Base-by-base conservation (phyloP, 2,888 invertebrate species). In the Teleiodes luculella region DNA sequence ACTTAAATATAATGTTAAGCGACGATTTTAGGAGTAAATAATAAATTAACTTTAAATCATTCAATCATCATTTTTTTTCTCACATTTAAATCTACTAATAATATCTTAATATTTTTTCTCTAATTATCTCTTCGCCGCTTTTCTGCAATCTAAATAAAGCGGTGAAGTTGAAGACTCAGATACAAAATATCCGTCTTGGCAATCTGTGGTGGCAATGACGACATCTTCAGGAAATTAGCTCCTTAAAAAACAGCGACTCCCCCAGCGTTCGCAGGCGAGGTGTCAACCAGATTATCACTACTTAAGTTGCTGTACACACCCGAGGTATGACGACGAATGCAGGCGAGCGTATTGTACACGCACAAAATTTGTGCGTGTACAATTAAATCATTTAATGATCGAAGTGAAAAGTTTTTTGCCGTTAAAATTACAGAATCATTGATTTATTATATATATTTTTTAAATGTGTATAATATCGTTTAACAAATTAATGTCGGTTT, bases 171-270 rank as follows among this genome's bases (percentile, higher is more conserved):
- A 49, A 36, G 6, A 11, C 37, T 7, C 46, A 49, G 49, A 49
- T 49, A 37, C 28, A 36, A 49, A 31, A 31, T 36, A 49, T 49
- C 37, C 37, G 16, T 28, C 28, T 24, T 28, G 6, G 20, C 43
- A 43, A 43, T 43, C 43, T 43, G 16, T 11, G 28, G 43, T 43
- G 43, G 59, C 51, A 61, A 64, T 64, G 61, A 55, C 61, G 66
- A 63, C 60, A 54, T 63, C 66, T 60, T 63, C 70, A 68, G 80
- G 77, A 81, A 81, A 80, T 82, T 79, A 77, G 68, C 73, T 77
- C 68, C 73, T 75, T 70, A 68, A 74, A 76, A 73, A 74, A 65
- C 47, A 49, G 35, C 57, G 55, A 59, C 63, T 66, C 72, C 67
- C 70, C 66, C 20, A 14, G 0, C 39, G 18, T 39, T 37, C 30